Evolutionary conservation across 2,797 vertebrate species (phyloP).

Genomic region (Catamblyrhynchus diadema): DNA sequence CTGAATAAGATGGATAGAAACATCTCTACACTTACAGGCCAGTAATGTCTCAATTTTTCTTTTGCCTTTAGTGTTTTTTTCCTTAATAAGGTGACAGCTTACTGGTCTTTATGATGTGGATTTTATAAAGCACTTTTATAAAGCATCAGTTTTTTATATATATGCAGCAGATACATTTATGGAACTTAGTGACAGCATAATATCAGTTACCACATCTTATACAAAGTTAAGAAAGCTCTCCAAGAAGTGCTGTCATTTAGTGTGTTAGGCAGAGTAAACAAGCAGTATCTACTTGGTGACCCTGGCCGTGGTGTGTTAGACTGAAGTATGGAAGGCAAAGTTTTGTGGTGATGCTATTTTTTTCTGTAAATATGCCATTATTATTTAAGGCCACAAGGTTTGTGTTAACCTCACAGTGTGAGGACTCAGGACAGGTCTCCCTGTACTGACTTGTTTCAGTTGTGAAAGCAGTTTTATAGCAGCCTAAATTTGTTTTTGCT

Average conservation of each 20-base stretch:
- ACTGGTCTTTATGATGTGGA: conserved; percentile 23
- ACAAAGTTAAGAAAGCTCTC: conserved; percentile 34
- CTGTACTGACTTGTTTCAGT: neutral
- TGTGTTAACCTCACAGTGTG: neutral
- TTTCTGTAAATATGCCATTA: neutral
- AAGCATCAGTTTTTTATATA: neutral
- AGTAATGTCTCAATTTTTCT: conserved; percentile 46
- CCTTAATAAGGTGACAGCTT: conserved; percentile 25
- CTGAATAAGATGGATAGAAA: neutral
- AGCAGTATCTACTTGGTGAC: neutral
- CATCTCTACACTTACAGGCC: neutral
- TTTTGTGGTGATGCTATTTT: neutral
- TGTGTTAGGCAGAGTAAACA: neutral
- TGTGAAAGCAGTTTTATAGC: neutral
- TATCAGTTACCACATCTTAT: conserved; percentile 19
- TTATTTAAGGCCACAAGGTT: neutral
- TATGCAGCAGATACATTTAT: conserved; percentile 5
- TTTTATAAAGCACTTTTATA: conserved; percentile 26
- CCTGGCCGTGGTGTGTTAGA: neutral
- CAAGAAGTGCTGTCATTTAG: conserved; percentile 4
- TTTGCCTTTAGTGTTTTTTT: conserved; percentile 29
- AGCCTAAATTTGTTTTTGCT: neutral
- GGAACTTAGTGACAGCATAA: neutral
- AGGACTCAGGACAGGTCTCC: neutral
- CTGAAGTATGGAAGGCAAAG: neutral